These are phyloP conservation scores for Urosaurus nigricauda DNA, from an alignment of 2,797 vertebrate genomes.

Conservation along the genomic window DNA sequence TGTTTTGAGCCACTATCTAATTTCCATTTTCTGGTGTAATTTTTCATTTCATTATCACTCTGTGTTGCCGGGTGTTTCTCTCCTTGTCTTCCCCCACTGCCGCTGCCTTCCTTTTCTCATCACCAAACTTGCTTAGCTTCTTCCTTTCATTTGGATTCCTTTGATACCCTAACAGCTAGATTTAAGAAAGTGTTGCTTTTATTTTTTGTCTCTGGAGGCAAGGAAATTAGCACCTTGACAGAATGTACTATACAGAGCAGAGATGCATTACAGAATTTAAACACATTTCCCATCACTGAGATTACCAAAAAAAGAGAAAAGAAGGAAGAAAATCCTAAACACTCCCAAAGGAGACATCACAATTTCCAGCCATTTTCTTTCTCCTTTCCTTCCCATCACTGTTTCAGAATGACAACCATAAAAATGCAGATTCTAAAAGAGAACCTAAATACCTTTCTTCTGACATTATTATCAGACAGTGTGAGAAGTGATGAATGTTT, in stretches of 20 bases:
- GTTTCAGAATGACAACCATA: slow-evolving; percentile 35
- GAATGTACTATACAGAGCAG: slow-evolving; percentile 45
- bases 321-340: slow-evolving; percentile 14
- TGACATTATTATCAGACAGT: slow-evolving; percentile 26
- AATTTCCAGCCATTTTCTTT: slow-evolving; percentile 53
- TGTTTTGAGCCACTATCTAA: slow-evolving; percentile 42
- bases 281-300: slow-evolving; percentile 49
- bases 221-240: slow-evolving; percentile 74
- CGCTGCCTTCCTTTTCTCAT: slow-evolving; percentile 48
- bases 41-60: slow-evolving; percentile 71
- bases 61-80: neutral
- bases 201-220: slow-evolving; percentile 64
- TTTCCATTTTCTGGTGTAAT: slow-evolving; percentile 65
- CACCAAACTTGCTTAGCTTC: slow-evolving; percentile 44
- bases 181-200: slow-evolving; percentile 63
- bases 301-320: slow-evolving; percentile 27
- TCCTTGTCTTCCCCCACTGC: too few species aligned
- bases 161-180: slow-evolving; percentile 66
- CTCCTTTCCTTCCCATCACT: slow-evolving; percentile 6
- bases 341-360: slow-evolving; percentile 47
- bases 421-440: slow-evolving; percentile 49
- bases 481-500: slow-evolving; percentile 16
- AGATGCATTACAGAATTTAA: slow-evolving; percentile 54
- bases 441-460: slow-evolving; percentile 26
- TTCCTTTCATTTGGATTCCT: slow-evolving; percentile 69